A percentile compares a stretch with the other conserved stretches of the same genome.
Evolutionary conservation across 2,113 vertebrate species (phyloP).

Genomic region (sheep (Ovis aries)): DNA sequence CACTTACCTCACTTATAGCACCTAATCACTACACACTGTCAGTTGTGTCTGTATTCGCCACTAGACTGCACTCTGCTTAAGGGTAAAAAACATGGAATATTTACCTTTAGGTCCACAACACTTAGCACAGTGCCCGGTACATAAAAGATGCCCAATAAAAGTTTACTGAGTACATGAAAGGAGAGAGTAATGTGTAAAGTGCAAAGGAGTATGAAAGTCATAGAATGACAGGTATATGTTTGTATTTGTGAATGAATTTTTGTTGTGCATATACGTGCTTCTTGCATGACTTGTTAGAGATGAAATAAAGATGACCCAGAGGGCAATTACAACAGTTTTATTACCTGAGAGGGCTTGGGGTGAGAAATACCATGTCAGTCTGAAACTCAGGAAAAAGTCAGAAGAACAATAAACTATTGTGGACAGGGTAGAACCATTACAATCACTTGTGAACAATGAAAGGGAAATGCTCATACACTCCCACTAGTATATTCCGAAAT

Average conservation of each 20-base stretch:
- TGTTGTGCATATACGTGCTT: not conserved
- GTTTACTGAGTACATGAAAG: not conserved
- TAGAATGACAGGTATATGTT: not conserved
- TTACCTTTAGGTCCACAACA: not conserved
- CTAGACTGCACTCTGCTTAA: not conserved
- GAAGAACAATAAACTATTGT: not conserved
- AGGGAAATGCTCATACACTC: conserved; percentile 53
- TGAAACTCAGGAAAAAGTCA: not conserved
- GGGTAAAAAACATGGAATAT: not conserved
- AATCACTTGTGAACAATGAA: not conserved
- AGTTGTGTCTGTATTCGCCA: not conserved
- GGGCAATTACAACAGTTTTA: not conserved
- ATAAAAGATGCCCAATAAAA: not conserved
- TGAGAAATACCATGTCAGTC: not conserved
- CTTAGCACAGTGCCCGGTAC: not conserved
- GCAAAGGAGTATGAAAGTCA: not conserved
- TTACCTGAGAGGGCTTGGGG: not conserved
- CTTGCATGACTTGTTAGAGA: not conserved
- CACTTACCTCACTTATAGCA: not conserved
- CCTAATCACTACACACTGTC: not conserved
- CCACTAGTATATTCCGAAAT: conserved; percentile 49
- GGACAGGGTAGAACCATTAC: not conserved
- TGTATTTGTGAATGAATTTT: not conserved
- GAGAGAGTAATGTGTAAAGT: not conserved
- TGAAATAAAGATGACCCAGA: not conserved